Conservation (phyloP, 2,113 vertebrate genomes). For the Panurus biarmicus region DNA sequence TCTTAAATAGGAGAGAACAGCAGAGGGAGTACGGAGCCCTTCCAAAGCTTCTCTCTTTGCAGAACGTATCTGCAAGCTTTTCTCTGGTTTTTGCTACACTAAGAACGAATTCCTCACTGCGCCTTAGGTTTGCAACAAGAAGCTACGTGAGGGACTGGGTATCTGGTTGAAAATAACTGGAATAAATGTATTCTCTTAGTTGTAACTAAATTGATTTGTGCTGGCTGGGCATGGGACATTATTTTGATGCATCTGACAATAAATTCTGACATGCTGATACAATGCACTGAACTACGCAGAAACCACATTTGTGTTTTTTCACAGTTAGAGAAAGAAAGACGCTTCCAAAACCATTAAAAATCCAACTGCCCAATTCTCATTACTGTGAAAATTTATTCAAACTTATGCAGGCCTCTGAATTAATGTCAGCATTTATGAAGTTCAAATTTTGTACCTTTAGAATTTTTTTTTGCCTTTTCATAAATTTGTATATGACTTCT, state of each 20-base stretch:
- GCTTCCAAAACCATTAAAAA: background rate
- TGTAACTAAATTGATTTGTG: background rate
- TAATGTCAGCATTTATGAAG: background rate
- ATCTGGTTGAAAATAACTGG: background rate
- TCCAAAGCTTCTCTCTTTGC: background rate
- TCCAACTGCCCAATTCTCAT: background rate
- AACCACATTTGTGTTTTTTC: background rate
- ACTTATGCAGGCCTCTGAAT: background rate
- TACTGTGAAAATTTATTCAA: background rate
- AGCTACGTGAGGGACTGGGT: fast-evolving
- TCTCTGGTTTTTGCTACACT: background rate
- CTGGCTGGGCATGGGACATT: background rate
- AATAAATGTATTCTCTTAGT: background rate
- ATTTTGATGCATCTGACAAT: background rate
- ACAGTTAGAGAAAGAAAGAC: background rate
- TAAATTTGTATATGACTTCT: background rate
- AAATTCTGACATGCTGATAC: background rate
- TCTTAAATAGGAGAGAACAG: slow-evolving; percentile 49
- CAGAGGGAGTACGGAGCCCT: slow-evolving; percentile 52
- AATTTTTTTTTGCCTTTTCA: background rate
- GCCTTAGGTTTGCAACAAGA: background rate
- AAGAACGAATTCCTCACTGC: background rate
- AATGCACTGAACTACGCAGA: background rate
- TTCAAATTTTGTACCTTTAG: background rate
- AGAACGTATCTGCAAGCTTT: background rate